A percentile compares a stretch with the other conserved stretches of the same genome.
phyloP scores from a whole-genome alignment of 1,140 invertebrate genomes.

The Drosophila pachea region DNA sequence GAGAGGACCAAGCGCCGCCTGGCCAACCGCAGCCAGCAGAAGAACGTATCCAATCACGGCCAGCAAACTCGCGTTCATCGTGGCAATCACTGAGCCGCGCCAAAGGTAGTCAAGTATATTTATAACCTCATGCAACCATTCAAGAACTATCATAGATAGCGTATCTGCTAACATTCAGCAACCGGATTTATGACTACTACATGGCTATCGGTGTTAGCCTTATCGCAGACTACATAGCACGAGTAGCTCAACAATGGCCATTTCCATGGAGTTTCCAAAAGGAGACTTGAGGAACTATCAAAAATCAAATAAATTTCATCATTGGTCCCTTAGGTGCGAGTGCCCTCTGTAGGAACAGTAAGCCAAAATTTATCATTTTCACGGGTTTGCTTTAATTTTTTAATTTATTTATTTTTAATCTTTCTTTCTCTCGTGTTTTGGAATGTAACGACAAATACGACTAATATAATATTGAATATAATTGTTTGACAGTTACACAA shows the following conservation, averaged over 20 bases:
- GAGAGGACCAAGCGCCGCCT: conserved; percentile 34
- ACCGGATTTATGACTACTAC: neutral
- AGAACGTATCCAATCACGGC: neutral
- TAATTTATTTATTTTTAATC: neutral
- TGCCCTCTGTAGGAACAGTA: too few species aligned
- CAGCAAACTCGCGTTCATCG: conserved; percentile 7
- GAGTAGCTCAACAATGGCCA: neutral
- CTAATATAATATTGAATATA: conserved; percentile 1
- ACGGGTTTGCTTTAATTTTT: too few species aligned
- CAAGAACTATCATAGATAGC: conserved; percentile 1
- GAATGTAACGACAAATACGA: conserved; percentile 9
- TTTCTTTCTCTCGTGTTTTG: neutral
- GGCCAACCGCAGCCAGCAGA: conserved; percentile 10
- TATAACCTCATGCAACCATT: neutral
- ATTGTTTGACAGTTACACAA: conserved; percentile 3
- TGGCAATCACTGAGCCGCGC: neutral
- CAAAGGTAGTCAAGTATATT: neutral
- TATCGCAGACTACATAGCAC: neutral
- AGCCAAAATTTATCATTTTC: too few species aligned
- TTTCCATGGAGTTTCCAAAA: neutral
- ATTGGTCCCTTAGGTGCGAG: too few species aligned
- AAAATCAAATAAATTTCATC: too few species aligned
- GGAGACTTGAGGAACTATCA: too few species aligned
- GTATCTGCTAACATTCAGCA: conserved; percentile 11
- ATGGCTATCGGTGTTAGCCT: neutral